Conservation (phyloP, 2,888 invertebrate genomes). For the Andrena flavipes region DNA sequence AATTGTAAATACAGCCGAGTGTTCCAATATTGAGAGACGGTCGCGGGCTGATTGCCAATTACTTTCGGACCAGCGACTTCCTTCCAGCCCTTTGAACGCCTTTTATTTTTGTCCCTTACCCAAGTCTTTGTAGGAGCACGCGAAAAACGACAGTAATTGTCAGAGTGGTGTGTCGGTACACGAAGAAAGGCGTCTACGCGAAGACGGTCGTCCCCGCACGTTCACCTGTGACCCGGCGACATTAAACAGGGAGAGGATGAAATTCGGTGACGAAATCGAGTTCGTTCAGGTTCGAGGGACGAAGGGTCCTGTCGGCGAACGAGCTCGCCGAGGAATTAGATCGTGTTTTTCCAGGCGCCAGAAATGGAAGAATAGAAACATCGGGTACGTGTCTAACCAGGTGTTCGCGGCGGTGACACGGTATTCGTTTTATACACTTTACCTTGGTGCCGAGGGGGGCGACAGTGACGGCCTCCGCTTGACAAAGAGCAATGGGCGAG, state of each 20-base stretch:
- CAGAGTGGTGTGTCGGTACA: background rate
- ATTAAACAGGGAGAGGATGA: background rate
- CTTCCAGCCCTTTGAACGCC: slow-evolving; percentile 7
- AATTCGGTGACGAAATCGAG: background rate
- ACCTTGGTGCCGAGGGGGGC: slow-evolving; percentile 26
- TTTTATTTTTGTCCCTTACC: slow-evolving; percentile 30
- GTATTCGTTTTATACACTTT: slow-evolving; percentile 49
- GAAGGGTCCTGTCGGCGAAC: background rate
- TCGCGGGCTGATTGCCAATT: slow-evolving; percentile 69
- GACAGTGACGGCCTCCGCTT: slow-evolving; percentile 56
- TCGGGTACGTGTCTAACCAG: slow-evolving; percentile 20
- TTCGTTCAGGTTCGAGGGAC: background rate
- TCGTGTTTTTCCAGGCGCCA: slow-evolving; percentile 21
- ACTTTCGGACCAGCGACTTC: slow-evolving; percentile 60
- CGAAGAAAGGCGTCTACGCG: background rate
- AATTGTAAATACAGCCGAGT: slow-evolving; percentile 68
- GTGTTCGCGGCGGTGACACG: slow-evolving; percentile 46
- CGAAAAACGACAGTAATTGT: background rate
- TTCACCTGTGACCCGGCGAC: background rate
- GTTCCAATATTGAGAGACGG: slow-evolving; percentile 69
- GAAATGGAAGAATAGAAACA: slow-evolving; percentile 25
- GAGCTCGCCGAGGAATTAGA: slow-evolving; percentile 5
- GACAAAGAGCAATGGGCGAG: slow-evolving; percentile 56
- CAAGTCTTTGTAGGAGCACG: background rate
- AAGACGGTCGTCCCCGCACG: background rate